These are phyloP conservation scores for Eupithecia pulchellata DNA, from an alignment of 2,888 invertebrate species.

Conservation along the genomic window DNA sequence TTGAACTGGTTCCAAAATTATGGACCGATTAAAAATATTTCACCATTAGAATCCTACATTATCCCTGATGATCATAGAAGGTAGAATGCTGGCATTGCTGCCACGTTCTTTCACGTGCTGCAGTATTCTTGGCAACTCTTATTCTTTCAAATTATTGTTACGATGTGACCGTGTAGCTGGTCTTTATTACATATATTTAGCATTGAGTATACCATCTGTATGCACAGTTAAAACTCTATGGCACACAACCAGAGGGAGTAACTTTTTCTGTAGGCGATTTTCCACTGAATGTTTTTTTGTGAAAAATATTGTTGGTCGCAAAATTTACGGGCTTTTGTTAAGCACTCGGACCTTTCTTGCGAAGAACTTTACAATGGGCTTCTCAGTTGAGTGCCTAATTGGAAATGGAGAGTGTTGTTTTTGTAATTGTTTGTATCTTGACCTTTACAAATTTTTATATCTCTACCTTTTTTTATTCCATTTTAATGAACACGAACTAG, in stretches of 20 bases:
- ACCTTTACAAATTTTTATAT: neutral
- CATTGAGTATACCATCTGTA: neutral
- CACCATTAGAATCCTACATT: too few species aligned
- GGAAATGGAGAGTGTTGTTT: constrained; percentile 34
- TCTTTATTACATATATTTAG: neutral
- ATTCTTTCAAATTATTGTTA: too few species aligned
- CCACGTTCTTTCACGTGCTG: too few species aligned
- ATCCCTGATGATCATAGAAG: too few species aligned
- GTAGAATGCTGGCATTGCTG: too few species aligned
- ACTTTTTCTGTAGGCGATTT: constrained; percentile 29
- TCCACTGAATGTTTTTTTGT: constrained; percentile 30
- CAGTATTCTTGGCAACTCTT: too few species aligned
- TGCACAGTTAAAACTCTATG: neutral
- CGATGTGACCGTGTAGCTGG: too few species aligned
- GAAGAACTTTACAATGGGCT: constrained; percentile 28
- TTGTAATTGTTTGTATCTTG: constrained; percentile 11
- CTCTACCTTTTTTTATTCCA: neutral
- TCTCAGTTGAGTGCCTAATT: constrained; percentile 44
- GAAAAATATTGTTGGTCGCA: constrained; percentile 44
- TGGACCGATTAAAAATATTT: too few species aligned
- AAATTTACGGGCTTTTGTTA: constrained; percentile 42
- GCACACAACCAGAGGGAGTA: constrained; percentile 9
- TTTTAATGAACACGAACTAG: neutral
- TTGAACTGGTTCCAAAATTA: too few species aligned
- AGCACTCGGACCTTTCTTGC: constrained; percentile 34